Percentiles rank a stretch among this genome's conserved stretches.
Evolutionary conservation across 2,113 vertebrate species (phyloP).

Genomic region (Antennarius striatus): DNA sequence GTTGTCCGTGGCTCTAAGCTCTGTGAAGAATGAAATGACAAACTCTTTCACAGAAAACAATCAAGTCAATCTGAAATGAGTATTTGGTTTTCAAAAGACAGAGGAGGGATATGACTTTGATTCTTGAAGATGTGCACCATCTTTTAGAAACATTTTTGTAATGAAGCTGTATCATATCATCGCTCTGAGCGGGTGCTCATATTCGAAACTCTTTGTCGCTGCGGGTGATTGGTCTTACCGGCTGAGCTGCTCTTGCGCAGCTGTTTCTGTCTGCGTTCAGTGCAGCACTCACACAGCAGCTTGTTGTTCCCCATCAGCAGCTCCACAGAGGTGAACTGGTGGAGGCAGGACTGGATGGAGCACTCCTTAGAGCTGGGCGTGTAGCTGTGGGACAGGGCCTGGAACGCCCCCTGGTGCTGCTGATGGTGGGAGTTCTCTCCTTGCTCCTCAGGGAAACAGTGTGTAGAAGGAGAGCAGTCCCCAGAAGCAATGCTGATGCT

Average conservation of each 20-base stretch:
- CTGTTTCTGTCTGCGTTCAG: constrained; percentile 84
- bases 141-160: too few species aligned
- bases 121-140: too few species aligned
- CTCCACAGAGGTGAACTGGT: constrained; percentile 95
- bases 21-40: neutral
- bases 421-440: constrained; percentile 66
- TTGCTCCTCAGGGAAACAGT: constrained; percentile 65
- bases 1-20: neutral
- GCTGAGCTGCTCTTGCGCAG: constrained; percentile 79
- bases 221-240: constrained; percentile 75
- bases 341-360: constrained; percentile 96
- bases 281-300: constrained; percentile 94
- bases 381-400: constrained; percentile 93
- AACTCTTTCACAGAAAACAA: neutral
- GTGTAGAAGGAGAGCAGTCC: constrained; percentile 63
- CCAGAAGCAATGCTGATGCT: constrained; percentile 71
- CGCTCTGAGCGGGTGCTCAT: too few species aligned
- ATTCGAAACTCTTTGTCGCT: neutral
- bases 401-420: constrained; percentile 87
- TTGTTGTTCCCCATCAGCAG: constrained; percentile 98
- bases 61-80: neutral
- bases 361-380: constrained; percentile 94
- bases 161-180: too few species aligned
- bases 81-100: too few species aligned
- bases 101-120: too few species aligned